Evolutionary conservation across 2,888 invertebrate genomes (phyloP).

Genomic region (Xanthorhoe spadicearia): DNA sequence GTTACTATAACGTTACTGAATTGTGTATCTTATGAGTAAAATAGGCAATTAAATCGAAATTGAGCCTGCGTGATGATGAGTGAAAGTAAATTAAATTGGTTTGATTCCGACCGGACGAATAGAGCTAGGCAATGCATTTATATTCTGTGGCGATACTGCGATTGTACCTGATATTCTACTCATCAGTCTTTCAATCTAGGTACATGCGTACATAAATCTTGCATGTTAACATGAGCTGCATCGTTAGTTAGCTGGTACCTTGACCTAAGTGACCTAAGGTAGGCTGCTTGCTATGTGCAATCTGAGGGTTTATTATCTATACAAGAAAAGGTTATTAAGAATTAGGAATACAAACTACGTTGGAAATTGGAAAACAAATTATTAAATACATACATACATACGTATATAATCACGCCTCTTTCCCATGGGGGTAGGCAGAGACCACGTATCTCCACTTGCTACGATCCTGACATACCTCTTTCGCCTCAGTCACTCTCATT

Average conservation of each 20-base stretch:
- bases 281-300: not conserved
- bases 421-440: too few species aligned
- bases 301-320: not conserved
- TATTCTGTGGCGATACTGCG: not conserved
- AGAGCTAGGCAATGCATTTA: not conserved
- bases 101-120: not conserved
- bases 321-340: too few species aligned
- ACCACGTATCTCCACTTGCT: too few species aligned
- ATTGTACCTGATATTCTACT: not conserved
- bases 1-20: too few species aligned
- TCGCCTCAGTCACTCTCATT: too few species aligned
- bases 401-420: too few species aligned
- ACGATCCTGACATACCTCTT: too few species aligned
- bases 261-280: constrained; percentile 24
- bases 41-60: constrained; percentile 24
- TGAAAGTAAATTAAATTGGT: constrained; percentile 37
- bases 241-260: constrained; percentile 32
- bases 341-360: too few species aligned
- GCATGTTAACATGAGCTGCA: constrained; percentile 32
- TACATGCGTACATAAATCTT: constrained; percentile 25
- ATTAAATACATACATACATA: too few species aligned
- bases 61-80: constrained; percentile 34
- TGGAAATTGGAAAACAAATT: too few species aligned
- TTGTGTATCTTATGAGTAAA: not conserved
- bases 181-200: not conserved